These are phyloP conservation scores for Phenganax marumi DNA, from an alignment of 92 coral and sea anemone species.

Conservation along the genomic window DNA sequence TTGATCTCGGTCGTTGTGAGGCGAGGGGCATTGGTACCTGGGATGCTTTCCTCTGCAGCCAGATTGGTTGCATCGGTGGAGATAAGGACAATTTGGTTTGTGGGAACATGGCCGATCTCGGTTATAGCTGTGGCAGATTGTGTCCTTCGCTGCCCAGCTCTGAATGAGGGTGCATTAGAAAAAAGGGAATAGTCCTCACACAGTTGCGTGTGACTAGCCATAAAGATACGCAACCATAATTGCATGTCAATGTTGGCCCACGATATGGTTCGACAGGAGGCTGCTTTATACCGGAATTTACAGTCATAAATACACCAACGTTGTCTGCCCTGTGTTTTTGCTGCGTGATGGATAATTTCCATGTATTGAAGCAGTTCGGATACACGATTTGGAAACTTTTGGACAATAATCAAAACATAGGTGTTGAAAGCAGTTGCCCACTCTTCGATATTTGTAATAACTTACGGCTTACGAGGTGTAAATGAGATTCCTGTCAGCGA, in stretches of 20 bases:
- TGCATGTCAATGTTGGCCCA: slow-evolving; percentile 7
- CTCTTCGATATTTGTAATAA: slow-evolving; percentile 30
- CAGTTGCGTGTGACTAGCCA: slow-evolving; percentile 45
- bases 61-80: not conserved
- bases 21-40: slow-evolving; percentile 32
- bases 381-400: slow-evolving; percentile 24
- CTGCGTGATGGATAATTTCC: slow-evolving; percentile 18
- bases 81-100: too few species aligned
- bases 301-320: too few species aligned
- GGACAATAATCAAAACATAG: slow-evolving; percentile 20
- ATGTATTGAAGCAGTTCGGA: slow-evolving; percentile 33
- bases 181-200: slow-evolving; percentile 19
- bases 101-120: too few species aligned
- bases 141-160: slow-evolving; percentile 3
- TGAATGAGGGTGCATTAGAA: slow-evolving; percentile 42
- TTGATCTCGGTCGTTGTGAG: slow-evolving; percentile 11
- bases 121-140: too few species aligned
- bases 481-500: not conserved
- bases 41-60: slow-evolving; percentile 44
- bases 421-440: slow-evolving; percentile 52
- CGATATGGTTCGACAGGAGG: not conserved
- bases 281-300: too few species aligned
- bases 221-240: slow-evolving; percentile 29
- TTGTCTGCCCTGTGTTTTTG: not conserved
- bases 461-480: slow-evolving; percentile 1